Base-by-base conservation (phyloP, 2,797 vertebrate genomes). In the Monodelphis domestica region DNA sequence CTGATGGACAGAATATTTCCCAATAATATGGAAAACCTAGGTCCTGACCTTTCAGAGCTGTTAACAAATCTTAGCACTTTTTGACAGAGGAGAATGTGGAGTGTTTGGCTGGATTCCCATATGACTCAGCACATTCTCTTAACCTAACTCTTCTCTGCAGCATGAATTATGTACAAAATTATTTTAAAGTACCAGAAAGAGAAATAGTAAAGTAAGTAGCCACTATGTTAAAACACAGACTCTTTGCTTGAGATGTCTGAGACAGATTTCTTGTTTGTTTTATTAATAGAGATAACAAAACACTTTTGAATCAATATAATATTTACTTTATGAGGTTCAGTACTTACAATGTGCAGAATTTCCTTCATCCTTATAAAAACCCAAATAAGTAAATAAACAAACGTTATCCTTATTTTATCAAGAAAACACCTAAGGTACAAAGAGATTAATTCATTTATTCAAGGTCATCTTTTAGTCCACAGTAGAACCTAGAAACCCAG, bases 31-130 rank as follows among this genome's bases (percentile, higher is more conserved):
- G 53, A 90, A 92, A 96, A 78, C 5, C 0, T 10, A 87, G 59
- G 90, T 78, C 88, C 78, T 88, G 45, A 92, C 55, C 59, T 94
- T 45, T 3, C 11, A 52, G 4, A 45, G 38, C 50, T 84, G 89
- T 88, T 90, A 90, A 15, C n/a, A 55, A 95, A 92, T 63, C 90
- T 45, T 17, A 24, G 30, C 50, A 50, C 52, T 59, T 94, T 94
- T 29, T 95, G 87, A 91, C 55, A 90, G 56, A 92, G 57, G 93
- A 94, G 51, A 87, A 89, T 28, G 51, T 50, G 15, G 0, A 56
- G 28, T 87, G n/a, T 9, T 95, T 96, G 93, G 29, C 78, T 54
- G 70, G 53, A 90, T 50, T 91, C 87, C 91, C 89, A 24, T n/a
- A 84, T 50, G 5, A 38, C 54, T 53, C 91, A 52, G 88, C 57